Percentiles rank a stretch among this genome's conserved stretches.
These are phyloP conservation scores for Dinoponera quadriceps DNA, from an alignment of 1,140 invertebrate species.

Conservation along the genomic window DNA sequence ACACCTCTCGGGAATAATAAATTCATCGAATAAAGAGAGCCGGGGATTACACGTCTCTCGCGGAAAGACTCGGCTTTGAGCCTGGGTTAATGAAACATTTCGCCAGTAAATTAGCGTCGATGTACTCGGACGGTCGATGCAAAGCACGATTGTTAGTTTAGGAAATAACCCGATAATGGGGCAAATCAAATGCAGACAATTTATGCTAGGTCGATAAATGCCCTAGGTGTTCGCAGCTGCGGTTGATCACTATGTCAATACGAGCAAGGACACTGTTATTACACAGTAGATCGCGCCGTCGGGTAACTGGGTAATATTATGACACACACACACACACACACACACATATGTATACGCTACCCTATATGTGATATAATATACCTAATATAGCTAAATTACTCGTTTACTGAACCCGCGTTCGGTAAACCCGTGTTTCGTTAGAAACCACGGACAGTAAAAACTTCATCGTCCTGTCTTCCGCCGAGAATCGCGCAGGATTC, in stretches of 20 bases:
- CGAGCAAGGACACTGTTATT: conserved; percentile 57
- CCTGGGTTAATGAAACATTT: conserved; percentile 25
- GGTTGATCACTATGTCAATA: conserved; percentile 62
- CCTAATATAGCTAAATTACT: conserved; percentile 18
- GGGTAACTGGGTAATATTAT: conserved; percentile 32
- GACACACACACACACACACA: neutral
- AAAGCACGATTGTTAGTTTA: conserved; percentile 53
- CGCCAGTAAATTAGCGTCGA: conserved; percentile 40
- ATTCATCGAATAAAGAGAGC: neutral
- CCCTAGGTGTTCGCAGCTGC: conserved; percentile 54
- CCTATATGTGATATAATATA: neutral
- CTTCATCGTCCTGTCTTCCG: neutral
- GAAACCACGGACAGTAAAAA: neutral
- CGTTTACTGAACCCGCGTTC: neutral
- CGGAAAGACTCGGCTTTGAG: neutral
- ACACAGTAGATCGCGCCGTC: conserved; percentile 38
- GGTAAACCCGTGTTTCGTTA: too few species aligned
- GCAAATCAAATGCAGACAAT: conserved; percentile 62
- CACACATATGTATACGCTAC: too few species aligned
- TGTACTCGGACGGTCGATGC: conserved; percentile 7
- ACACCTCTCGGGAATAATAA: neutral
- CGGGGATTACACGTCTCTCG: neutral
- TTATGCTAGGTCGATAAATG: conserved; percentile 60
- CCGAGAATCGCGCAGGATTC: neutral
- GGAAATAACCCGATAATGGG: conserved; percentile 56